Conservation (phyloP, 2,113 vertebrate species). For the Mus spicilegus region DNA sequence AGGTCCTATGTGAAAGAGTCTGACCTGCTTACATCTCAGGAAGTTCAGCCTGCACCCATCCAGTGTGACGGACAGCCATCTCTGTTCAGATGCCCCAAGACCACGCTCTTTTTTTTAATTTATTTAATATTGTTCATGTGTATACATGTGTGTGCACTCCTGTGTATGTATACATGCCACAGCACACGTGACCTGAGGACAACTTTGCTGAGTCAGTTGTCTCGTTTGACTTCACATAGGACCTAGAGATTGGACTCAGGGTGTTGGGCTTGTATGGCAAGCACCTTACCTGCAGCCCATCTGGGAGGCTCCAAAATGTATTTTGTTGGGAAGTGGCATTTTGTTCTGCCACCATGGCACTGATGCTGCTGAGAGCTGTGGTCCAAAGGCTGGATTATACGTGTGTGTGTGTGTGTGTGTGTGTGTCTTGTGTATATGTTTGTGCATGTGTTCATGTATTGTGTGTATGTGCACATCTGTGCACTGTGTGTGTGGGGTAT, state of each 20-base stretch:
- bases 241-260: background rate
- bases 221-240: background rate
- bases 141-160: background rate
- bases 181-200: too few species aligned
- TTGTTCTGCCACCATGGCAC: too few species aligned
- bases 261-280: background rate
- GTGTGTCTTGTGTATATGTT: background rate
- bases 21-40: background rate
- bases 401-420: background rate
- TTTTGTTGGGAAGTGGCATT: background rate
- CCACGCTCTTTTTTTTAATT: background rate
- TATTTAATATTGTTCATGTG: background rate
- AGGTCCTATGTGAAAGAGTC: background rate
- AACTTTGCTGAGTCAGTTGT: background rate
- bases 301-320: background rate
- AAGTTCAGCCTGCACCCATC: background rate
- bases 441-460: background rate
- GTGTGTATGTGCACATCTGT: background rate
- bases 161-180: background rate
- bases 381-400: fast-evolving
- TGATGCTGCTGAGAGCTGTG: background rate
- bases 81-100: background rate
- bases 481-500: background rate
- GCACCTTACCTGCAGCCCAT: background rate
- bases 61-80: background rate